Conservation (phyloP, 2,888 invertebrate species). For the Acleris emargana region DNA sequence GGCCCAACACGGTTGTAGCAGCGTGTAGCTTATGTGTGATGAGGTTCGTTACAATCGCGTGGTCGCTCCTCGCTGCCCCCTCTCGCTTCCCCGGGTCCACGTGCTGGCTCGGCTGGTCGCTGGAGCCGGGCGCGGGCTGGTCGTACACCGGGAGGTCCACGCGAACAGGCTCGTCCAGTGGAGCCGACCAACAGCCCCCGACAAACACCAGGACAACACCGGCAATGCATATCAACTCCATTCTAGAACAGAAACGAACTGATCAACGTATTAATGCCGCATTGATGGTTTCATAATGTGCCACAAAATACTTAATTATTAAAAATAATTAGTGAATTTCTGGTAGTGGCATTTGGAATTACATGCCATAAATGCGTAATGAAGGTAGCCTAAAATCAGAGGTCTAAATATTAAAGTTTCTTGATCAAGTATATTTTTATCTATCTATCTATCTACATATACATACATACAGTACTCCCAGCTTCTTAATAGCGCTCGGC, state of each 20-base stretch:
- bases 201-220: slow-evolving; percentile 44
- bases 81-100: slow-evolving; percentile 58
- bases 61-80: slow-evolving; percentile 47
- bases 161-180: slow-evolving; percentile 65
- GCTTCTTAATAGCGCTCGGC: too few species aligned
- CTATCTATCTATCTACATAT: too few species aligned
- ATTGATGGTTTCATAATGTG: too few species aligned
- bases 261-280: too few species aligned
- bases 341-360: too few species aligned
- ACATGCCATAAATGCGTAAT: too few species aligned
- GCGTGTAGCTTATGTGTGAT: slow-evolving; percentile 55
- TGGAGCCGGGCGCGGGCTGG: slow-evolving; percentile 50
- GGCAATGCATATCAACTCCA: slow-evolving; percentile 43
- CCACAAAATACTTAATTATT: too few species aligned
- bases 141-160: slow-evolving; percentile 74
- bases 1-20: slow-evolving; percentile 48
- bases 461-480: too few species aligned
- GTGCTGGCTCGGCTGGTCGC: slow-evolving; percentile 45
- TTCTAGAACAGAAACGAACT: slow-evolving; percentile 50
- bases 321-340: too few species aligned
- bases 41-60: slow-evolving; percentile 48
- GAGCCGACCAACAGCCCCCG: slow-evolving; percentile 53
- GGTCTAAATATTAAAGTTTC: too few species aligned
- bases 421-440: too few species aligned
- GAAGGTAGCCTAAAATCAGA: too few species aligned